Evolutionary conservation across 2,888 invertebrate genomes (phyloP).

Genomic region (Caenorhabditis sp.): DNA sequence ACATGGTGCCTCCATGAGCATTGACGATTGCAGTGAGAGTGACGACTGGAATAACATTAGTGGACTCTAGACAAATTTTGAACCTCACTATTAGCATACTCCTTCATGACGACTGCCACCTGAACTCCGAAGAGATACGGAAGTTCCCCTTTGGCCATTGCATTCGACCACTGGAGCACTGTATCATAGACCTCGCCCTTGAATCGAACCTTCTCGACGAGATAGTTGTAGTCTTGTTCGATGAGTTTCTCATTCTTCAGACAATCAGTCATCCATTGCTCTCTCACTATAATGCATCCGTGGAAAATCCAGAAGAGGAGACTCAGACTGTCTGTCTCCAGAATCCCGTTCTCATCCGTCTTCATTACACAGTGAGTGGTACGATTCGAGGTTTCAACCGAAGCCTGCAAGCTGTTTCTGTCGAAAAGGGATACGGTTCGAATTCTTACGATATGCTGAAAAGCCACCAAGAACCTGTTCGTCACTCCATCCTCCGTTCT

Average conservation of each 20-base stretch:
- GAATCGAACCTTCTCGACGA: slow-evolving; percentile 16
- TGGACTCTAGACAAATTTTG: no score
- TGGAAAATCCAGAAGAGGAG: slow-evolving; percentile 32
- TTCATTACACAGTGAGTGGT: slow-evolving; percentile 21
- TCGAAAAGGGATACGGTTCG: no score
- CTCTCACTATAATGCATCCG: slow-evolving; percentile 35
- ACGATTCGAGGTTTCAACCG: not conserved
- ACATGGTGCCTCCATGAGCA: slow-evolving; percentile 4
- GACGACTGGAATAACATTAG: slow-evolving; percentile 11
- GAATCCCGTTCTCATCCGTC: slow-evolving; percentile 11
- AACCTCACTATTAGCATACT: slow-evolving; percentile 10
- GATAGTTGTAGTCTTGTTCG: slow-evolving; percentile 9
- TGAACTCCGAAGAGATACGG: slow-evolving; percentile 27
- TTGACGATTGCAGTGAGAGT: not conserved
- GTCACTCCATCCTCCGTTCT: slow-evolving; percentile 1
- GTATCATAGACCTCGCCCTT: slow-evolving; percentile 6
- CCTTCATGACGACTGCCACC: slow-evolving; percentile 1
- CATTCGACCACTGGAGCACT: slow-evolving; percentile 20
- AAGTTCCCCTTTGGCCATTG: slow-evolving; percentile 15
- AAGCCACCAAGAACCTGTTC: not conserved
- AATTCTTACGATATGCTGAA: slow-evolving; percentile 12
- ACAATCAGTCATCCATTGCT: slow-evolving; percentile 34
- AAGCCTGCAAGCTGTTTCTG: slow-evolving; percentile 33
- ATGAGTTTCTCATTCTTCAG: slow-evolving; percentile 7
- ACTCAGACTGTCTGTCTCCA: slow-evolving; percentile 15